Evolutionary conservation across 2,113 vertebrate genomes (phyloP), one percentile per base, ranked within the genome.

Genomic region (Rhinolophus ferrumequinum): DNA sequence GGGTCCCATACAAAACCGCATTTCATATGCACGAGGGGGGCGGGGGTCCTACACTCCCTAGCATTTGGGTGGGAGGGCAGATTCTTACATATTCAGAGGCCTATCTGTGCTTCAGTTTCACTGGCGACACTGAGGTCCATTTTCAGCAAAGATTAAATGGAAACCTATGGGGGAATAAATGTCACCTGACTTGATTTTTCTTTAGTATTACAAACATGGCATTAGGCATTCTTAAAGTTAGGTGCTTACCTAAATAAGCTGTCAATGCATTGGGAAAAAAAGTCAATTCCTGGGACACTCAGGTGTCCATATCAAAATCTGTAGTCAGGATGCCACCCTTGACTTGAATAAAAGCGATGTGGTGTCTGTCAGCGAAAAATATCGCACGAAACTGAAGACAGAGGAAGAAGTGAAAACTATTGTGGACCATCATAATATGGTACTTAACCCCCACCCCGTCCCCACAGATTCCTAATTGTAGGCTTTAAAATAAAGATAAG

Each of bases 71-170:
- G 95, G 85, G 95, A 77, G 97, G 95, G 95, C 81, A 96, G 86
- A 92, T 70, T 95, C 82, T 91, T 93, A 88, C 88, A 92, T 93
- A 87, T 83, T 93, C 93, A 92, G 95, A 70, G 90, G 73, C 93
- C 96, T 94, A 95, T 92, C 96, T 94, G 95, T 77, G 95, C 91
- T 92, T 97, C 94, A 64, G 84, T 94, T 95, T 96, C 90, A 95
- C 90, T 96, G 93, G 92, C 66, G 90, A 26, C 81, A 76, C 47
- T 97, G 95, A 54, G 83, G 93, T 90, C 97, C 87, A 50, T 97
- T 98, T 97, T 98, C 54, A 18, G 96, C 67, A 91, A 52, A 73
- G 80, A 96, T 96, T 97, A 96, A 97, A 94, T 84, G 92, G 67
- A 94, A 70, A 95, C 47, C 60, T 62, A 16, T n/a, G 41, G 33